Conservation (phyloP, 2,888 invertebrate genomes). For the Hirudinaria manillensis region DNA sequence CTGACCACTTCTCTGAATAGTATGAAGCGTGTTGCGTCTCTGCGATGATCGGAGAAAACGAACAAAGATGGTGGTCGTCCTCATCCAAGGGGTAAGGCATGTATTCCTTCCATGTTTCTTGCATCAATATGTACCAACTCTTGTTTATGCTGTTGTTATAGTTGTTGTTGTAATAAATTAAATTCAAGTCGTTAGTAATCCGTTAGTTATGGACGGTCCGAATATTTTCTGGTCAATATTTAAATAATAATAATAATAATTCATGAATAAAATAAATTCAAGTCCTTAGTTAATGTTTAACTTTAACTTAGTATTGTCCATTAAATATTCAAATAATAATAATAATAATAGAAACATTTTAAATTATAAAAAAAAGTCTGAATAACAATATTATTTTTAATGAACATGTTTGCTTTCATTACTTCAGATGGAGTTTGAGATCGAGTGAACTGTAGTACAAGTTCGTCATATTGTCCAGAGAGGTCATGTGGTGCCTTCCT, state of each 20-base stretch:
- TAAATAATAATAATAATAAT: too few relatives aligned
- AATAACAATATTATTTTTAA: not conserved
- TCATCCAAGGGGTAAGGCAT: constrained; percentile 67
- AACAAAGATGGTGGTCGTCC: constrained; percentile 76
- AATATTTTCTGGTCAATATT: too few relatives aligned
- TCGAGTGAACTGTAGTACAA: constrained; percentile 77
- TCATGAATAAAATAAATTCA: too few relatives aligned
- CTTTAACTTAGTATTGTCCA: too few relatives aligned
- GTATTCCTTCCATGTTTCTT: constrained; percentile 73
- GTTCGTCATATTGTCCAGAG: constrained; percentile 71
- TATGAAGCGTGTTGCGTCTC: constrained; percentile 80
- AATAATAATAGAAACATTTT: too few relatives aligned
- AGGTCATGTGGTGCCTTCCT: constrained; percentile 70
- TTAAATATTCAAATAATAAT: too few relatives aligned
- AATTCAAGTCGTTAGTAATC: too few relatives aligned
- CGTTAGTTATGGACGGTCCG: too few relatives aligned
- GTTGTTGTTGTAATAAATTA: too few relatives aligned
- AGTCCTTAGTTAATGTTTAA: too few relatives aligned
- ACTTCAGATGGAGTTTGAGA: constrained; percentile 65
- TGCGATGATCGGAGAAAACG: constrained; percentile 74
- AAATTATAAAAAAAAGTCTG: not conserved
- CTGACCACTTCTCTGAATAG: constrained; percentile 75
- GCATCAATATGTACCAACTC: constrained; percentile 74
- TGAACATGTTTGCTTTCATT: too few relatives aligned
- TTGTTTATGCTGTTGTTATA: constrained; percentile 60